phyloP scores from a whole-genome alignment of 2,113 vertebrate genomes.

The Tychaedon coryphoeus region DNA sequence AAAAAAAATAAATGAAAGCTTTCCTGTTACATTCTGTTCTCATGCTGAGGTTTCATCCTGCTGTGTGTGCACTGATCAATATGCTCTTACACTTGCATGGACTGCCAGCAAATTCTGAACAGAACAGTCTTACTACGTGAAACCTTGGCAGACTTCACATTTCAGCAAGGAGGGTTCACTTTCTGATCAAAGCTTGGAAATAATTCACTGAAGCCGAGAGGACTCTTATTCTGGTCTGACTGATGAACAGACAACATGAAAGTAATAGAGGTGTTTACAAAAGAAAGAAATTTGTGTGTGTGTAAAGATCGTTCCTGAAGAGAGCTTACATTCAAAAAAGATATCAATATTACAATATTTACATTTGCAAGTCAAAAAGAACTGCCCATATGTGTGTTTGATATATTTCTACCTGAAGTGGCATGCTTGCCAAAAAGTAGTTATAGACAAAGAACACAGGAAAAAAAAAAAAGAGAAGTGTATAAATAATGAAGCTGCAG shows the following conservation, averaged over 20 bases:
- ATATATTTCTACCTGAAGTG: neutral
- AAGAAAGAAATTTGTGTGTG: neutral
- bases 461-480: neutral
- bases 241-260: neutral
- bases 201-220: neutral
- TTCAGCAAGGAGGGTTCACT: neutral
- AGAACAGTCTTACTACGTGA: accelerated
- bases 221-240: neutral
- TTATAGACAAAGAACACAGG: neutral
- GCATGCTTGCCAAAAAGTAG: neutral
- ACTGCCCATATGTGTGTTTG: neutral
- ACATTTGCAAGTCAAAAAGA: neutral
- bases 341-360: neutral
- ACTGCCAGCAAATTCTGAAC: neutral
- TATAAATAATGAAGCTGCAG: accelerated
- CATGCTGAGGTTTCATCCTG: neutral
- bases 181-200: neutral
- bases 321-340: neutral
- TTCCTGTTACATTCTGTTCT: neutral
- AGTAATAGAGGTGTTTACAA: neutral
- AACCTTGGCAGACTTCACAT: neutral
- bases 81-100: neutral
- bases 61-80: neutral
- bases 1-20: neutral
- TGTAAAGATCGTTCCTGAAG: neutral